Conservation (phyloP, 2,888 invertebrate genomes). For the Patella caerulea region DNA sequence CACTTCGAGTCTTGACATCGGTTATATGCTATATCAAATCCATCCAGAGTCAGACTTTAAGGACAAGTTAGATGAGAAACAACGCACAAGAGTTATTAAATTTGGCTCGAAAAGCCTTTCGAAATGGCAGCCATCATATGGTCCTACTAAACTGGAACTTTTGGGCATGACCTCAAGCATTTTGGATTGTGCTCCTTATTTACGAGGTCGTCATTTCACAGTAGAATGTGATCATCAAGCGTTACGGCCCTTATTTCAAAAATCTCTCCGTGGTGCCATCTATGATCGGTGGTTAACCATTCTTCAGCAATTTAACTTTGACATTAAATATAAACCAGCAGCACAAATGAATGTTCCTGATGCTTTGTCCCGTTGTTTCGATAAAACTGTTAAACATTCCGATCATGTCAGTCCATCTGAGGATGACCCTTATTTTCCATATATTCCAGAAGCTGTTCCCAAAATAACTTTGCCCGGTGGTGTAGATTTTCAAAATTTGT, state of each 20-base stretch:
- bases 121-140: constrained; percentile 16
- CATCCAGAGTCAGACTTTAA: constrained; percentile 11
- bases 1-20: constrained; percentile 17
- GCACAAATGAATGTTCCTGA: constrained; percentile 12
- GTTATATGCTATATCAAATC: constrained; percentile 18
- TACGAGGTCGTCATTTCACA: constrained; percentile 22
- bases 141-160: constrained; percentile 24
- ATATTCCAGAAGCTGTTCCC: constrained; percentile 12
- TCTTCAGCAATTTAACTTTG: background rate
- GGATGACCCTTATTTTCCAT: constrained; percentile 21
- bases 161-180: constrained; percentile 22
- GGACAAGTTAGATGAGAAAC: background rate
- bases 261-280: constrained; percentile 24
- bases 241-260: constrained; percentile 21
- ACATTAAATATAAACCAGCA: constrained; percentile 17
- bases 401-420: constrained; percentile 19
- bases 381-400: background rate
- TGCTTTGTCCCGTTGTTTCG: background rate
- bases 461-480: constrained; percentile 13
- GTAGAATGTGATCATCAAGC: constrained; percentile 25
- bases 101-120: constrained; percentile 9
- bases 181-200: constrained; percentile 25
- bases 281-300: constrained; percentile 22
- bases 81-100: background rate
- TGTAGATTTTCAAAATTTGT: background rate